Conservation (phyloP, 2,888 invertebrate genomes). For the Spicauda simplicius region DNA sequence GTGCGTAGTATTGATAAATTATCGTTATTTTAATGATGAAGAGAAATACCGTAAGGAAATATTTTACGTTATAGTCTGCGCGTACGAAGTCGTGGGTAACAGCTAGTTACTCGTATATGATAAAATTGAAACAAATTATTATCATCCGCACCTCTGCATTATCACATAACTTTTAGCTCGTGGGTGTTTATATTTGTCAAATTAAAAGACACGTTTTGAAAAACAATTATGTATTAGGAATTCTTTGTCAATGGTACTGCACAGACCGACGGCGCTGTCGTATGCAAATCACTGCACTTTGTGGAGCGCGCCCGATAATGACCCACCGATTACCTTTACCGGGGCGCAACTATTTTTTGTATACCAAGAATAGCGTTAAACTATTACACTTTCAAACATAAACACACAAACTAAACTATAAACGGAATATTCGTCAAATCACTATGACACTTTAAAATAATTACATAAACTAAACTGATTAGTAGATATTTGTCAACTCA, state of each 20-base stretch:
- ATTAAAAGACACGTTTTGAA: neutral
- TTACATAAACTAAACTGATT: neutral
- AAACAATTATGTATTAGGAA: neutral
- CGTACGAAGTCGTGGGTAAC: too few relatives aligned
- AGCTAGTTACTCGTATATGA: too few relatives aligned
- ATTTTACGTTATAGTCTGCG: too few relatives aligned
- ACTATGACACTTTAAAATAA: neutral
- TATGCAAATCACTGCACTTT: conserved; percentile 61
- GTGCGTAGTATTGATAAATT: too few relatives aligned
- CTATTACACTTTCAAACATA: neutral
- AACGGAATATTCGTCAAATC: too few relatives aligned
- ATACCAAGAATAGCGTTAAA: neutral
- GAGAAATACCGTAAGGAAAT: too few relatives aligned
- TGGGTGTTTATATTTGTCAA: neutral
- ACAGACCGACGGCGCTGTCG: conserved; percentile 53
- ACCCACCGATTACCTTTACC: conserved; percentile 41
- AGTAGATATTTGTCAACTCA: too few relatives aligned
- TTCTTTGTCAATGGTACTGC: conserved; percentile 23
- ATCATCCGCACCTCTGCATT: too few relatives aligned
- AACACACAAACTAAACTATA: too few relatives aligned
- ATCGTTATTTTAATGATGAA: too few relatives aligned
- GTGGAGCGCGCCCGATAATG: conserved; percentile 57
- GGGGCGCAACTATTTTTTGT: conserved; percentile 22
- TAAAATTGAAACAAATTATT: too few relatives aligned
- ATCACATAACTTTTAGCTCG: too few relatives aligned